phyloP scores from a whole-genome alignment of 1,140 invertebrate genomes.

The Antheraea mylitta region DNA sequence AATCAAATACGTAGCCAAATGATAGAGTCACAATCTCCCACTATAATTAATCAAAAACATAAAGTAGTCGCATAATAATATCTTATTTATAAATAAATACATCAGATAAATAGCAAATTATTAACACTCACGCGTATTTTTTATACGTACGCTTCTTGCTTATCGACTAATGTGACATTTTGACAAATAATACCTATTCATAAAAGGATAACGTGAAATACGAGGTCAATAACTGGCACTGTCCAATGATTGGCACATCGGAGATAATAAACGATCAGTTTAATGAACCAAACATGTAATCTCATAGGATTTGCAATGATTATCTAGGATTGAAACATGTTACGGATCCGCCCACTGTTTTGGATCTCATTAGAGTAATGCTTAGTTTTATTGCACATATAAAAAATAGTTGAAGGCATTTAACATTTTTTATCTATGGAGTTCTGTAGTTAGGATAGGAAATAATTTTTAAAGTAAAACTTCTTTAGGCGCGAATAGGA shows the following conservation, averaged over 20 bases:
- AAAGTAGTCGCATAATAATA: not conserved
- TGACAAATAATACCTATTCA: slow-evolving; percentile 13
- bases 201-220: slow-evolving; percentile 12
- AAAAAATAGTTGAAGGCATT: not conserved
- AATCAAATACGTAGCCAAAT: not conserved
- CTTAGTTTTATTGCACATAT: not conserved
- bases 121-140: not conserved
- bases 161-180: slow-evolving; percentile 9
- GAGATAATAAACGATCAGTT: slow-evolving; percentile 10
- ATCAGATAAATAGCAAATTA: not conserved
- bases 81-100: not conserved
- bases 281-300: slow-evolving; percentile 9
- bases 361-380: slow-evolving; percentile 7
- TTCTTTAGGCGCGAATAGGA: too few relatives aligned
- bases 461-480: not conserved
- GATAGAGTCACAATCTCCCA: not conserved
- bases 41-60: not conserved
- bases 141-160: not conserved
- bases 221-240: slow-evolving; percentile 9
- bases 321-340: not conserved
- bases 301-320: slow-evolving; percentile 8
- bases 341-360: slow-evolving; percentile 8
- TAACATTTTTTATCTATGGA: not conserved
- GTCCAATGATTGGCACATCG: slow-evolving; percentile 9
- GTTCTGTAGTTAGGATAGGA: not conserved